Evolutionary conservation across 2,888 invertebrate species (phyloP).

Genomic region (Drosophila peninsularis): DNA sequence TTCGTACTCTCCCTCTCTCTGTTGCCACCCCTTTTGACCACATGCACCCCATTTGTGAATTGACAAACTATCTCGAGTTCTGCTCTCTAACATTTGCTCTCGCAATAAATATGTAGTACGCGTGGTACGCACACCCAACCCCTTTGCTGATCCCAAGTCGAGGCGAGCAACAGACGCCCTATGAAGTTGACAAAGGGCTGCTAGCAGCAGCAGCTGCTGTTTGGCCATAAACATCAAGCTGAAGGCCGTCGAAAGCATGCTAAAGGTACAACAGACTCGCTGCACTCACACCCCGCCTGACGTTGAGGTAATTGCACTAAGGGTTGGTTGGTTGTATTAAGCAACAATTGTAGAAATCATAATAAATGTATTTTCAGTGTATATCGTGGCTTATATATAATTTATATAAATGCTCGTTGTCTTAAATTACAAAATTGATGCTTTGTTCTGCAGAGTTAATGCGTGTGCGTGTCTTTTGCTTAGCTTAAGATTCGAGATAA

Average conservation of each 20-base stretch:
- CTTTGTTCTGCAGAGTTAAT: constrained; percentile 25
- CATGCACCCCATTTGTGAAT: constrained; percentile 35
- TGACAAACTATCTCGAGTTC: constrained; percentile 44
- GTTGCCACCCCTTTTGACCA: constrained; percentile 34
- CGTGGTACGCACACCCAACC: constrained; percentile 32
- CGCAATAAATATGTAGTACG: constrained; percentile 3
- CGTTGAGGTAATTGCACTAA: constrained; percentile 16
- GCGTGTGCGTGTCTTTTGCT: constrained; percentile 49
- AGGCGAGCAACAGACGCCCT: constrained; percentile 28
- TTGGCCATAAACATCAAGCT: constrained; percentile 28
- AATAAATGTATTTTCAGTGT: constrained; percentile 49
- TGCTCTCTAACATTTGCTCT: constrained; percentile 27
- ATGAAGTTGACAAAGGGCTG: constrained; percentile 43
- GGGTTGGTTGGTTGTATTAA: constrained; percentile 32
- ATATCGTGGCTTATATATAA: constrained; percentile 26
- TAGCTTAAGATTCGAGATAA: constrained; percentile 48
- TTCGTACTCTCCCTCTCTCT: constrained; percentile 18
- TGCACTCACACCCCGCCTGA: constrained; percentile 18
- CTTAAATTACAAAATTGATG: constrained; percentile 27
- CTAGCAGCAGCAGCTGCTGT: constrained; percentile 17
- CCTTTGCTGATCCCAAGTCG: constrained; percentile 45
- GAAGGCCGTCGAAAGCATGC: constrained; percentile 18
- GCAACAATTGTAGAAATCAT: constrained; percentile 27
- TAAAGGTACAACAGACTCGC: constrained; percentile 15
- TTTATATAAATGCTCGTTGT: constrained; percentile 45